phyloP scores from a whole-genome alignment of 2,113 vertebrate species.

The Lepidothrix coronata region DNA sequence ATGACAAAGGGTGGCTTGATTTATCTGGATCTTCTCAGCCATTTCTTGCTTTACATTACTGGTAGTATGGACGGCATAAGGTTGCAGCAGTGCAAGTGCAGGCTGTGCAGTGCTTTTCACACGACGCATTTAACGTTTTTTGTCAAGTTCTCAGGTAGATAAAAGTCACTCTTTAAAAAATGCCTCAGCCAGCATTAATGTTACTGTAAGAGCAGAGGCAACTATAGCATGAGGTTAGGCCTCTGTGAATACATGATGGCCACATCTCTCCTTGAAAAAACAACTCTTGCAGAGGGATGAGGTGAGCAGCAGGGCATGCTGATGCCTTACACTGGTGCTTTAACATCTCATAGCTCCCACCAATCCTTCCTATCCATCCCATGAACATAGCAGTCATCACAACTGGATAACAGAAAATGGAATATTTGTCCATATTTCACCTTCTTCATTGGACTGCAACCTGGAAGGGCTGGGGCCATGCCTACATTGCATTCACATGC shows the following conservation, averaged over 20 bases:
- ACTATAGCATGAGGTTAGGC: background rate
- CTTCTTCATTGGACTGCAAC: background rate
- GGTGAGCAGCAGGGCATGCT: rapidly evolving
- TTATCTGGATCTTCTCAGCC: background rate
- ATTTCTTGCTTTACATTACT: background rate
- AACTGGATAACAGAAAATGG: background rate
- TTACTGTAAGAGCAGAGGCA: background rate
- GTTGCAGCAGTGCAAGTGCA: background rate
- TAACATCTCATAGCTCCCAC: background rate
- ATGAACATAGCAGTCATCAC: background rate
- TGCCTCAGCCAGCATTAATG: background rate
- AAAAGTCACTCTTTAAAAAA: background rate
- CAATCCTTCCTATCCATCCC: background rate
- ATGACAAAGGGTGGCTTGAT: background rate
- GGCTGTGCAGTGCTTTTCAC: background rate
- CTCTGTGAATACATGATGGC: background rate
- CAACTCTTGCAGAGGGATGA: background rate
- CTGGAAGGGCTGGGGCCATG: background rate
- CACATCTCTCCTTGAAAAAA: background rate
- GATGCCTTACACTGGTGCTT: background rate
- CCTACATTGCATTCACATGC: background rate
- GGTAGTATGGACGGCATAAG: background rate
- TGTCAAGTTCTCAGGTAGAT: background rate
- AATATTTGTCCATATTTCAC: background rate
- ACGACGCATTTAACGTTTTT: background rate